phyloP scores from a whole-genome alignment of 2,888 invertebrate genomes.

The Thecophora atra region DNA sequence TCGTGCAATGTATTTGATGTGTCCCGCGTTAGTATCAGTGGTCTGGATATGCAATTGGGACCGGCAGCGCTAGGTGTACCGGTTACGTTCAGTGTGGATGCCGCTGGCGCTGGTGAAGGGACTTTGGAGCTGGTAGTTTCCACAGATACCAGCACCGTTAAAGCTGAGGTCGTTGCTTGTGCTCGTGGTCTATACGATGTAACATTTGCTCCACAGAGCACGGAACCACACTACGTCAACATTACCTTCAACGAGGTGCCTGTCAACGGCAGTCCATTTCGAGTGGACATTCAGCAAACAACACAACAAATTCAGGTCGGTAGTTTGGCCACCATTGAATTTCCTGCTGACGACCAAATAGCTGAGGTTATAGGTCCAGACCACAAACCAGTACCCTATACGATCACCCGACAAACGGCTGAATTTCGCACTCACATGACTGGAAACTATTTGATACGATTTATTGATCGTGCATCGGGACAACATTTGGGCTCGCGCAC shows the following conservation, averaged over 20 bases:
- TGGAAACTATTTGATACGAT: slow-evolving; percentile 78
- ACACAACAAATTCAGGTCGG: slow-evolving; percentile 78
- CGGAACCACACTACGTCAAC: slow-evolving; percentile 89
- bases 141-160: slow-evolving; percentile 87
- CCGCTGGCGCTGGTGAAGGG: slow-evolving; percentile 94
- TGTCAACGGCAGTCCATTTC: slow-evolving; percentile 90
- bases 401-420: slow-evolving; percentile 72
- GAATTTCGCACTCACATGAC: slow-evolving; percentile 82
- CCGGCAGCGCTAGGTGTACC: slow-evolving; percentile 77
- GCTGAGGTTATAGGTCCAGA: slow-evolving; percentile 75
- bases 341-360: slow-evolving; percentile 72
- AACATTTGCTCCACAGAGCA: slow-evolving; percentile 90
- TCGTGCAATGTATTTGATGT: slow-evolving; percentile 95
- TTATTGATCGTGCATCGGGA: slow-evolving; percentile 71
- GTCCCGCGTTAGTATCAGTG: slow-evolving; percentile 78
- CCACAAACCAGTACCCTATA: slow-evolving; percentile 72
- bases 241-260: slow-evolving; percentile 94
- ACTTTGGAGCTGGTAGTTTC: slow-evolving; percentile 91
- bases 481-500: slow-evolving; percentile 73
- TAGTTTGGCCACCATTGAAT: slow-evolving; percentile 71
- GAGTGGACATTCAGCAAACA: slow-evolving; percentile 79
- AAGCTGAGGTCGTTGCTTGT: slow-evolving; percentile 87
- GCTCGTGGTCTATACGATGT: slow-evolving; percentile 92
- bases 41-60: slow-evolving; percentile 69
- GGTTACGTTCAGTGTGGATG: slow-evolving; percentile 92